These are phyloP conservation scores for Mus musculus DNA, from an alignment of 2,113 vertebrate genomes.

Conservation along the genomic window GRCm39 chrX:56405001-56405500, in stretches of 20 bases:
- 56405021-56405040: background rate
- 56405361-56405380: background rate
- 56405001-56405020: background rate
- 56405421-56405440: background rate
- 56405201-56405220: background rate
- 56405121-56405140: background rate
- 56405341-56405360: background rate
- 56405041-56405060: background rate
- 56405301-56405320: background rate
- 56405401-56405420: background rate
- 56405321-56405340: background rate
- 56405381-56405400: background rate
- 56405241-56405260: background rate
- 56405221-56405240: background rate
- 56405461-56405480: background rate
- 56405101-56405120: too few species aligned
- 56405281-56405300: background rate
- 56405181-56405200: background rate
- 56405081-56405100: background rate
- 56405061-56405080: background rate
- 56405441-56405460: background rate
- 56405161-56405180: background rate
- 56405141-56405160: background rate
- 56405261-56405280: background rate
- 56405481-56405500: background rate